A percentile compares a stretch with the other conserved stretches of the same genome.
These are phyloP conservation scores for Cerceris ruficornis DNA, from an alignment of 2,888 invertebrate species.

Conservation along the genomic window DNA sequence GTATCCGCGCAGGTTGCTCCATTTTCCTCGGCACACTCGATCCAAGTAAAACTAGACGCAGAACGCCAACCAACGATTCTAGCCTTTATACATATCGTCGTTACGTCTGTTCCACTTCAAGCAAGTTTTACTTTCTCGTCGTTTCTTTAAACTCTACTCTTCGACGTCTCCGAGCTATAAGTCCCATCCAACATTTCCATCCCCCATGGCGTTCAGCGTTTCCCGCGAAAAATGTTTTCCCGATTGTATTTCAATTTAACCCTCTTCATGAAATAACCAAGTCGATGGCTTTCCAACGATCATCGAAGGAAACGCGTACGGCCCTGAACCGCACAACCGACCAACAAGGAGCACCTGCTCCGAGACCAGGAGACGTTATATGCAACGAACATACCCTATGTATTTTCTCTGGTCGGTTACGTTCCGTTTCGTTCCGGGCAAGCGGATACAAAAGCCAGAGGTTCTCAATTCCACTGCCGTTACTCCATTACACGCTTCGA, in stretches of 20 bases:
- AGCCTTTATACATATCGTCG: conserved; percentile 9
- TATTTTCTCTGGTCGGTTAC: conserved; percentile 67
- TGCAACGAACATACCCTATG: conserved; percentile 60
- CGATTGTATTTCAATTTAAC: no score
- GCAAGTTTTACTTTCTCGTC: conserved; percentile 8
- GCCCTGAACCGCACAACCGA: conserved; percentile 48
- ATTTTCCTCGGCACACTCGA: conserved; percentile 16
- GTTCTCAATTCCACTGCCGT: conserved; percentile 52
- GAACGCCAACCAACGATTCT: conserved; percentile 10
- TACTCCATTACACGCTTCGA: not conserved
- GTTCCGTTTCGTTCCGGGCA: conserved; percentile 68
- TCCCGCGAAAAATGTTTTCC: no score
- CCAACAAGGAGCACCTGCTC: conserved; percentile 66
- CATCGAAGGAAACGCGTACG: conserved; percentile 36
- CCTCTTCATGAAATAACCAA: no score
- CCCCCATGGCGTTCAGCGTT: not conserved
- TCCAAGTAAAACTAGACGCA: conserved; percentile 9
- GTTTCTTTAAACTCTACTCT: not conserved
- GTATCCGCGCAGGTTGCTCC: not conserved
- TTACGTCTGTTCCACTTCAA: conserved; percentile 25
- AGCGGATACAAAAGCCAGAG: conserved; percentile 67
- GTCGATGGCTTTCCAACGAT: conserved; percentile 22
- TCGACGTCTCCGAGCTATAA: no score
- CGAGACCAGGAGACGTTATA: conserved; percentile 60
- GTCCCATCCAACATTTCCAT: no score